Base-by-base conservation (phyloP, 64 coral and sea anemone species). In the Trachythela sp. region DNA sequence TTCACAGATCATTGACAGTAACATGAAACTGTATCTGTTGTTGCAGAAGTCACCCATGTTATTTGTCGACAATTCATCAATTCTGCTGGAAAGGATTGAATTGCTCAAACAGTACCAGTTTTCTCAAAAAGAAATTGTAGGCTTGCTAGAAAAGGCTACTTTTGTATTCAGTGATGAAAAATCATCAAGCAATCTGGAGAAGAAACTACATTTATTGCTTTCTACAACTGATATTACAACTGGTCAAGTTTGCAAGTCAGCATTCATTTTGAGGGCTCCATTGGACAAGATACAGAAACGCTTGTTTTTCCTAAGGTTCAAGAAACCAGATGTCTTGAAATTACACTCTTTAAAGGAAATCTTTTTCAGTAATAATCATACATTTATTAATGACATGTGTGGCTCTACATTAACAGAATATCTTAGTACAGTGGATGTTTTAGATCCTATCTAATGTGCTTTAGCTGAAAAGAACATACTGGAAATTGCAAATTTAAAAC, bases 1-100 rank as follows among this genome's bases (percentile, higher is more conserved):
- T 31, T 84, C 89, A 52, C 92, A 86, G 14, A 90, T 99, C 24
- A 89, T 99, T 2, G 90, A 93, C 48, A 99, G 86, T 50, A 91
- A 94, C 70, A 80, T 89, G 24, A 92, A 92, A 77, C 89, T 99
- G 2, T 99, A 99, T 83, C 68, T 88, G 71, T 83, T 99, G 27
- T 86, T 91, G 17, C 93, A 95, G 51, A 93, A 92, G 50, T 91
- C 75, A 14, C 75, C 75, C 75, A 80, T 80, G 75, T 18, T 80
- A 17, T 80, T 80, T 80, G 75, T 80, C 35, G 75, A 37, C 32
- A 36, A 29, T 39, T 37, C 75, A 34, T 39, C 33, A 80, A 18
- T 80, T 36, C 37, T 80, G 75, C 37, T 35, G 30, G 75, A 80
- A 80, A 80, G 75, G 37, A 35, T 80, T 37, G 75, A 80, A 39